phyloP scores from a whole-genome alignment of 2,797 vertebrate species.

The Delichon dasypus region DNA sequence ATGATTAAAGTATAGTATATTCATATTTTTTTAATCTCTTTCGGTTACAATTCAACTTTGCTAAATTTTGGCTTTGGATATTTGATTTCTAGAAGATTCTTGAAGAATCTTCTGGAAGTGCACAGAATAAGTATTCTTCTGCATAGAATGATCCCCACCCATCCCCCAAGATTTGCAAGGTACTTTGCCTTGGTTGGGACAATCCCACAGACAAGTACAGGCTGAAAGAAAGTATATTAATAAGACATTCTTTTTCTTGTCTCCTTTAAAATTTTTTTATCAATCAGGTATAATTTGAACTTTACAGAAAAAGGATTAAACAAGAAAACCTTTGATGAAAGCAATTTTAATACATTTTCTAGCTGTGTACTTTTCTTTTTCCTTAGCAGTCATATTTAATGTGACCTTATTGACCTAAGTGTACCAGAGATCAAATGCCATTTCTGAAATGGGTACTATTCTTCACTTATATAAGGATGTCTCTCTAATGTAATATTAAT shows the following conservation, averaged over 20 bases:
- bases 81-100: neutral
- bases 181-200: accelerated
- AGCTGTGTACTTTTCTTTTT: neutral
- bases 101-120: neutral
- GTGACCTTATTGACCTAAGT: neutral
- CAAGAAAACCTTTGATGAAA: neutral
- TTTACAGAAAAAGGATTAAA: neutral
- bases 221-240: neutral
- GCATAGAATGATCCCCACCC: too few relatives aligned
- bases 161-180: neutral
- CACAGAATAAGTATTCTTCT: neutral
- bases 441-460: neutral
- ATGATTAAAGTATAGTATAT: neutral
- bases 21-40: neutral
- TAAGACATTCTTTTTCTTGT: neutral
- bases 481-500: neutral
- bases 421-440: neutral
- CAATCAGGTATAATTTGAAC: neutral
- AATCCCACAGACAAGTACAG: neutral
- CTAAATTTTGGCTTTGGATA: neutral
- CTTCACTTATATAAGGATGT: neutral
- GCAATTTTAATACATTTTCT: neutral
- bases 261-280: neutral
- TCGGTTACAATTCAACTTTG: neutral
- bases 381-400: neutral